Base-by-base conservation (phyloP, 2,888 invertebrate species). In the Galerucella pusilla region DNA sequence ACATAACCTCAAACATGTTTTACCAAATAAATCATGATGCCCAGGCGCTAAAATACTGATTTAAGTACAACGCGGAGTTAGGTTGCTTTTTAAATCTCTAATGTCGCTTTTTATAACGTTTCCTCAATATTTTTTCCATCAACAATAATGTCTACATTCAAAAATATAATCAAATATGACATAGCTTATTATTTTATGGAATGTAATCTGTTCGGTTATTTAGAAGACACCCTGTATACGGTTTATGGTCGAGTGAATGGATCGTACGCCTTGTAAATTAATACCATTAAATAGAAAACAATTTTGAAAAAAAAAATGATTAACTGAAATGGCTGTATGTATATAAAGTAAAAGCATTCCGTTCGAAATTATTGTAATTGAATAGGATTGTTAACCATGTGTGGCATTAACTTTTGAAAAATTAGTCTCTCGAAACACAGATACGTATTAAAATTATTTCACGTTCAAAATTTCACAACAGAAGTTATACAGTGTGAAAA, bases 191-290 rank as follows among this genome's bases (percentile, higher is more conserved):
- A 14, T 49, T 49, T 14, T 49, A 14, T 49, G 12, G 49, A 12
- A 49, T 11, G 49, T 49, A 49, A 49, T 2, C 3, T 49, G 11
- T 70, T 64, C 69, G 74, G 67, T 69, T 68, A 68, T 67, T 60
- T 60, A 68, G 71, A 73, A 73, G 66, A 74, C 75, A 73, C 46
- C 60, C 57, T 71, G 64, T 71, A 77, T 68, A 57, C 54, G 59
- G 71, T 71, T 67, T 75, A 77, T 73, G 76, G 75, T 78, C 69
- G 76, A 75, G 61, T 61, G 75, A 75, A 61, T 76, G 73, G 68
- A 69, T 70, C 49, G 63, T 73, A 71, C 45, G 65, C 20, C 64
- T 65, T 65, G 46, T 65, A 65, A 65, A 65, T 65, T 65, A 66
- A 64, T 64, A 35, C 68, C 61, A 73, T 68, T 61, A 60, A 67